Evolutionary conservation across 2,113 vertebrate genomes (phyloP).

Genomic region (Vombatus ursinus): DNA sequence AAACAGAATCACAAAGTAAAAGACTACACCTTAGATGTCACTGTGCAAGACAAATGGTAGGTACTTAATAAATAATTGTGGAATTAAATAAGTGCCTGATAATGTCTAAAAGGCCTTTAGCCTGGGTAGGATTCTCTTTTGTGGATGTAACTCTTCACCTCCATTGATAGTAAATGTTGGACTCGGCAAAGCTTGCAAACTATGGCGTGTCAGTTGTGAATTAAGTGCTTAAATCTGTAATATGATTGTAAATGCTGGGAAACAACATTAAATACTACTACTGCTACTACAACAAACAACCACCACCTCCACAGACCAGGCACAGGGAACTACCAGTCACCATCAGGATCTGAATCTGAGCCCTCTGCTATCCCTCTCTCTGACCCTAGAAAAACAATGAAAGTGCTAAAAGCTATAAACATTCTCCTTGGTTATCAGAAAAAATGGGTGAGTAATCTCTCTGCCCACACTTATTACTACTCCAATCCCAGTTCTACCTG

Average conservation of each 20-base stretch:
- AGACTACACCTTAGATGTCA: no score
- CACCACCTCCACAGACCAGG: not conserved
- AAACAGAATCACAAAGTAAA: no score
- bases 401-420: not conserved
- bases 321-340: not conserved
- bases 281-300: no score
- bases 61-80: no score
- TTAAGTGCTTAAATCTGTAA: not conserved
- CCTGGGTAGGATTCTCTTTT: not conserved
- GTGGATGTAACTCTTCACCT: not conserved
- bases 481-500: not conserved
- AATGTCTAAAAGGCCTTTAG: no score
- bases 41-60: not conserved
- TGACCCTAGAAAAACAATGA: not conserved
- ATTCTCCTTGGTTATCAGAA: not conserved
- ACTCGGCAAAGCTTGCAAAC: not conserved
- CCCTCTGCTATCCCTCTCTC: not conserved
- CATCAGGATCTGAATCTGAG: not conserved
- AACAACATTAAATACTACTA: not conserved
- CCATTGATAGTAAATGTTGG: not conserved
- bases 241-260: not conserved
- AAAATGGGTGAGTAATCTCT: not conserved
- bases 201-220: not conserved
- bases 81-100: no score
- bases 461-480: not conserved